Evolutionary conservation across 2,797 vertebrate genomes (phyloP), one percentile per base, ranked within the genome.

Genomic region (Sitta carolinensis): DNA sequence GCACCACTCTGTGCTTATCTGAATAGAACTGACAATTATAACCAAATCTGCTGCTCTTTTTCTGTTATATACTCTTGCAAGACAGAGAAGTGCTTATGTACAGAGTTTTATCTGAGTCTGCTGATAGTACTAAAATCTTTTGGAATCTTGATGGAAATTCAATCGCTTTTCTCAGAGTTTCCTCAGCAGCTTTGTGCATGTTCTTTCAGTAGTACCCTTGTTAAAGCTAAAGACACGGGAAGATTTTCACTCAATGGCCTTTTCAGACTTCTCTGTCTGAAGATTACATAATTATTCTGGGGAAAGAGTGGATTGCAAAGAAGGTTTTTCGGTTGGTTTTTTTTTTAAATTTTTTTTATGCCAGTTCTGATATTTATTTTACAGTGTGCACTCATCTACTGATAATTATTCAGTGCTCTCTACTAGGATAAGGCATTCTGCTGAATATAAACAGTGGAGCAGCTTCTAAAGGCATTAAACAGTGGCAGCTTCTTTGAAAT

Each of bases 61-160:
- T 75, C 95, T 86, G 32, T 90, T 78, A 91, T 61, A 85, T 43
- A 40, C 59, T 74, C 87, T 70, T 66, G 78, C 79, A 89, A 85
- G 86, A 91, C 84, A 90, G 76, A 95, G 92, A 91, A 93, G 72
- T 95, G 95, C 93, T 95, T 92, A 90, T 88, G 89, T 88, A 20
- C 54, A 78, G 93, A 85, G 68, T 95, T 96, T 96, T 95, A 86
- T 96, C 89, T 77, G 59, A 86, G 81, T 84, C 87, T 96, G 96
- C 93, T 92, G 89, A 95, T 95, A 96, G 85, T 47, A 95, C 89
- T 95, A 58, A 96, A 96, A 95, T 96, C 83, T 95, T 90, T 68
- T 50, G 67, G 79, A 90, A 67, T 80, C 87, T 93, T 84, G 92
- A 95, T 96, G 90, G 94, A 95, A 95, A 95, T 95, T 95, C 93